These are phyloP conservation scores for Polymixis lichenea DNA, from an alignment of 2,888 invertebrate genomes.

Conservation along the genomic window DNA sequence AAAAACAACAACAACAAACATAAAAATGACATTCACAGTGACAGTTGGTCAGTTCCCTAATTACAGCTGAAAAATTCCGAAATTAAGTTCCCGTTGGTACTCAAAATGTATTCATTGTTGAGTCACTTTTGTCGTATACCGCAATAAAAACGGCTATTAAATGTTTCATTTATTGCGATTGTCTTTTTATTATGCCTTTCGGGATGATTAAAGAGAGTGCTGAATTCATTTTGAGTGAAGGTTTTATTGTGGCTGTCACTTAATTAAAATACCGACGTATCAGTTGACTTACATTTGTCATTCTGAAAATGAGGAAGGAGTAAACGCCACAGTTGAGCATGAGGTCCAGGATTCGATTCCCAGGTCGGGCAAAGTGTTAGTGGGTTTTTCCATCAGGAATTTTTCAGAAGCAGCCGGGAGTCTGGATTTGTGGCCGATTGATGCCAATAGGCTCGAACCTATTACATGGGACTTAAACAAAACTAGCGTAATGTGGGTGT, in stretches of 20 bases:
- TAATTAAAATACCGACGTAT: constrained; percentile 25
- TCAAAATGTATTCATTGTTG: constrained; percentile 37
- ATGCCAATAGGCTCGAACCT: no score
- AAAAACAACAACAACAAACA: no score
- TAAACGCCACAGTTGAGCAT: no score
- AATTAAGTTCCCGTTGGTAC: constrained; percentile 30
- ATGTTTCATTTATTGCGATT: constrained; percentile 28
- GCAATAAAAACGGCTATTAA: constrained; percentile 35
- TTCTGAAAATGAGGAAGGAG: constrained; percentile 4
- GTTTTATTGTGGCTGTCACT: constrained; percentile 15
- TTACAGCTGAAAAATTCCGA: constrained; percentile 50
- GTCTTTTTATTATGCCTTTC: constrained; percentile 22
- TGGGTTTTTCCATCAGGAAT: neutral
- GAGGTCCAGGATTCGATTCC: neutral
- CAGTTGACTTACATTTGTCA: constrained; percentile 19
- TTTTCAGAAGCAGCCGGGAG: neutral
- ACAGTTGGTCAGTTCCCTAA: constrained; percentile 46
- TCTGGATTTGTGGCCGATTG: no score
- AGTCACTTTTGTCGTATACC: constrained; percentile 14
- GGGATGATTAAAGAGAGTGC: constrained; percentile 34
- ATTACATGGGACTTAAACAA: no score
- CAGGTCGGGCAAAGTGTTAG: neutral
- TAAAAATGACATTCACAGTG: no score
- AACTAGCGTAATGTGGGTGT: no score
- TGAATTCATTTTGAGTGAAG: constrained; percentile 21